phyloP scores from a whole-genome alignment of 2,888 invertebrate species.

The Lacanobia wlatinum region DNA sequence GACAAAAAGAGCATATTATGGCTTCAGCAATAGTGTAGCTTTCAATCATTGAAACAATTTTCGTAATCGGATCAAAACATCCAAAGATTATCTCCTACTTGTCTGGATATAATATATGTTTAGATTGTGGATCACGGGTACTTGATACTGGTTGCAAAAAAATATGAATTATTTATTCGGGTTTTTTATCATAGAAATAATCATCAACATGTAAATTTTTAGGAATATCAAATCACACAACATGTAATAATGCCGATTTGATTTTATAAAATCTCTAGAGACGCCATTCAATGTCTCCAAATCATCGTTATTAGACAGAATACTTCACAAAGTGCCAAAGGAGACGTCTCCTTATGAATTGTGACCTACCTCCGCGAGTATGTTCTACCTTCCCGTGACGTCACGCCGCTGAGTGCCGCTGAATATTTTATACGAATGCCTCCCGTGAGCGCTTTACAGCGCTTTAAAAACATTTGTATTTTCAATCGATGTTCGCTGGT shows the following conservation, averaged over 20 bases:
- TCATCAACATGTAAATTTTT: no score
- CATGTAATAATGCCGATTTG: no score
- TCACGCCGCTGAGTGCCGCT: slow-evolving; percentile 48
- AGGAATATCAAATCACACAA: no score
- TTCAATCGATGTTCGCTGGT: slow-evolving; percentile 16
- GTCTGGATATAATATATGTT: not conserved
- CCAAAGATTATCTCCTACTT: not conserved
- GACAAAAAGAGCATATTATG: not conserved
- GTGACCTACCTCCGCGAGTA: slow-evolving; percentile 23
- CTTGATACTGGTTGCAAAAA: no score
- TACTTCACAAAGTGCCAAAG: slow-evolving; percentile 19
- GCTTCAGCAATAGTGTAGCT: not conserved
- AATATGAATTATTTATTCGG: no score
- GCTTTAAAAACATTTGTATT: slow-evolving; percentile 47
- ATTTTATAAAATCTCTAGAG: not conserved
- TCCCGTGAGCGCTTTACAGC: slow-evolving; percentile 38
- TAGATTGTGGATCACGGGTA: not conserved
- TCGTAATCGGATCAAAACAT: not conserved
- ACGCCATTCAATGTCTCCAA: not conserved
- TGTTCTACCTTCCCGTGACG: slow-evolving; percentile 44
- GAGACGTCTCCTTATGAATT: not conserved
- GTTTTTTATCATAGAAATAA: no score
- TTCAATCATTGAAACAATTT: not conserved
- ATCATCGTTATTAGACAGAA: slow-evolving; percentile 17
- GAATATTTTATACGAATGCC: slow-evolving; percentile 54